phyloP scores from a whole-genome alignment of 2,888 invertebrate genomes.

The Microplitis manilae region DNA sequence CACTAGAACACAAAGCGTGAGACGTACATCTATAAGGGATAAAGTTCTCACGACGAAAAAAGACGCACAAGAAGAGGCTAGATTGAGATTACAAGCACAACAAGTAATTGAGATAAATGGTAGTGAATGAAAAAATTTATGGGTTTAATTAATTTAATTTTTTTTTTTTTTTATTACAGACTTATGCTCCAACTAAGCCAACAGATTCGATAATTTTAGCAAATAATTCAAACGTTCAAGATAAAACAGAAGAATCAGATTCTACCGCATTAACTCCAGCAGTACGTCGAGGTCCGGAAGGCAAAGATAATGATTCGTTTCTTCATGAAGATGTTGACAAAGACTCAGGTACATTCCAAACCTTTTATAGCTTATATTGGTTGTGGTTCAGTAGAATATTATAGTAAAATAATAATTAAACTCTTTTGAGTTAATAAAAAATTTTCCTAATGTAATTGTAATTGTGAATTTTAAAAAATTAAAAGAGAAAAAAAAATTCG shows the following conservation, averaged over 20 bases:
- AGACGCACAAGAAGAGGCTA: constrained; percentile 94
- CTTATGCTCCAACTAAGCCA: constrained; percentile 58
- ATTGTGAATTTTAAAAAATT: not conserved
- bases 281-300: constrained; percentile 83
- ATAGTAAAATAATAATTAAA: constrained; percentile 5
- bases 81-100: constrained; percentile 79
- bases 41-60: constrained; percentile 94
- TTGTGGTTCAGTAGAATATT: constrained; percentile 65
- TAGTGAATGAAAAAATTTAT: not conserved
- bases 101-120: constrained; percentile 67
- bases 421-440: too few species aligned
- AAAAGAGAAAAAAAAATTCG: not conserved
- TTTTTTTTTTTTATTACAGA: constrained; percentile 51
- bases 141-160: not conserved
- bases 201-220: constrained; percentile 54
- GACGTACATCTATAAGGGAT: constrained; percentile 93
- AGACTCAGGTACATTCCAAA: constrained; percentile 72
- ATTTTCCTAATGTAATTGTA: not conserved
- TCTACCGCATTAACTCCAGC: constrained; percentile 68
- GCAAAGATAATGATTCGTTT: constrained; percentile 84
- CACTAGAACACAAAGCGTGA: constrained; percentile 91
- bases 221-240: constrained; percentile 58
- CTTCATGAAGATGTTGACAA: constrained; percentile 76
- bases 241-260: constrained; percentile 60
- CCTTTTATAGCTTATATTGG: constrained; percentile 48